A percentile compares a stretch with the other conserved stretches of the same genome.
phyloP scores from a whole-genome alignment of 2,888 invertebrate genomes.

The Pristionchus fissidentatus region DNA sequence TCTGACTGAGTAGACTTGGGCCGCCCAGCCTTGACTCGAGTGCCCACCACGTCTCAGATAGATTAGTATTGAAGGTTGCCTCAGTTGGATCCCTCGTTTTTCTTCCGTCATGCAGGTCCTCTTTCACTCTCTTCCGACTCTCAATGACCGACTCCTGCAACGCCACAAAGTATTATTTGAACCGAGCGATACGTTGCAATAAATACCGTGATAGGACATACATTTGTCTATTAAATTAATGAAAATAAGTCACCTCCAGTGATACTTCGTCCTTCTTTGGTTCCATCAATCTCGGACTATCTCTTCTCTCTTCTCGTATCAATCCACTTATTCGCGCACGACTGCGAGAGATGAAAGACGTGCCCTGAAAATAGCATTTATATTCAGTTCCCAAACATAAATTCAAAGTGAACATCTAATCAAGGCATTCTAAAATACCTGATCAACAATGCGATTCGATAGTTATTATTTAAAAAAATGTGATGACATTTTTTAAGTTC shows the following conservation, averaged over 20 bases:
- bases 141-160: slow-evolving; percentile 39
- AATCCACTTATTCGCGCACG: neutral
- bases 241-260: neutral
- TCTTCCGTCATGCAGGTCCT: slow-evolving; percentile 12
- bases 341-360: slow-evolving; percentile 1
- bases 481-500: too few relatives aligned
- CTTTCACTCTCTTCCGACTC: slow-evolving; percentile 58
- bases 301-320: neutral
- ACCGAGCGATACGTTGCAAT: too few relatives aligned
- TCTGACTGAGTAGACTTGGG: neutral
- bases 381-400: too few relatives aligned
- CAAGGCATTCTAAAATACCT: too few relatives aligned
- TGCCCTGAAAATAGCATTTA: neutral
- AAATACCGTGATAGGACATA: too few relatives aligned
- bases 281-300: neutral
- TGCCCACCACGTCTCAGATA: neutral
- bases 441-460: too few relatives aligned
- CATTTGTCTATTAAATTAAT: too few relatives aligned
- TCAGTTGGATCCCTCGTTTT: neutral
- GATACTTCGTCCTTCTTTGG: neutral
- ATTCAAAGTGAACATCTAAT: too few relatives aligned
- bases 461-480: too few relatives aligned
- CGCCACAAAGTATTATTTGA: too few relatives aligned
- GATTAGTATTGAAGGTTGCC: slow-evolving; percentile 16
- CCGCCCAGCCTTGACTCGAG: neutral